Evolutionary conservation across 2,888 invertebrate genomes (phyloP).

Genomic region (Amblyjoppa proteus): DNA sequence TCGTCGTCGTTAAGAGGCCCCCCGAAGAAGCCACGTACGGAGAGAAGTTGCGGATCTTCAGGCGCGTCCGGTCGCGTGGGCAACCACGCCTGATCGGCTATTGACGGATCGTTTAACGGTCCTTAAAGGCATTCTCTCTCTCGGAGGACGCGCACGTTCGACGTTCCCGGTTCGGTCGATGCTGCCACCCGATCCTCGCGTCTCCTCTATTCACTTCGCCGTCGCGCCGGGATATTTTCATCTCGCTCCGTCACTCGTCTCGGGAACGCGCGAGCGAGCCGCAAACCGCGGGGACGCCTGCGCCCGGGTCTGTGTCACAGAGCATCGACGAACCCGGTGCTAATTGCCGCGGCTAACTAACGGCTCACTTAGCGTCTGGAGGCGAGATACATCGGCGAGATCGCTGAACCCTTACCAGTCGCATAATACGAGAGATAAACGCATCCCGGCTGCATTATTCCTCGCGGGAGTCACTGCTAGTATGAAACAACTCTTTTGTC

Average conservation of each 20-base stretch:
- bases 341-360: constrained; percentile 81
- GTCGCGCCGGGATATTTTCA: not conserved
- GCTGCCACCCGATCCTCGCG: constrained; percentile 40
- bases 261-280: constrained; percentile 19
- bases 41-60: constrained; percentile 55
- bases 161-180: constrained; percentile 58
- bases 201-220: not conserved
- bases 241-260: constrained; percentile 21
- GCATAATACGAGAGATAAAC: constrained; percentile 25
- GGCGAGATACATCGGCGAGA: constrained; percentile 64
- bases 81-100: constrained; percentile 69
- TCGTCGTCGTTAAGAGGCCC: not conserved
- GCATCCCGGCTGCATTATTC: constrained; percentile 48
- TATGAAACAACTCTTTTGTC: not conserved
- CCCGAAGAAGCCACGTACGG: constrained; percentile 19
- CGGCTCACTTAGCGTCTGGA: constrained; percentile 79
- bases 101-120: constrained; percentile 73
- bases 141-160: constrained; percentile 58
- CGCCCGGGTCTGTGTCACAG: constrained; percentile 48
- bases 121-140: constrained; percentile 69
- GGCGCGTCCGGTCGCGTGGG: constrained; percentile 64
- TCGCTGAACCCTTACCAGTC: constrained; percentile 62
- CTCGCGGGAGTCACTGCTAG: not conserved
- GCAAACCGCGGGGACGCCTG: constrained; percentile 11
- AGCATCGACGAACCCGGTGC: constrained; percentile 73